Conservation (phyloP, 2,797 vertebrate genomes). For the Vipera ursinii region DNA sequence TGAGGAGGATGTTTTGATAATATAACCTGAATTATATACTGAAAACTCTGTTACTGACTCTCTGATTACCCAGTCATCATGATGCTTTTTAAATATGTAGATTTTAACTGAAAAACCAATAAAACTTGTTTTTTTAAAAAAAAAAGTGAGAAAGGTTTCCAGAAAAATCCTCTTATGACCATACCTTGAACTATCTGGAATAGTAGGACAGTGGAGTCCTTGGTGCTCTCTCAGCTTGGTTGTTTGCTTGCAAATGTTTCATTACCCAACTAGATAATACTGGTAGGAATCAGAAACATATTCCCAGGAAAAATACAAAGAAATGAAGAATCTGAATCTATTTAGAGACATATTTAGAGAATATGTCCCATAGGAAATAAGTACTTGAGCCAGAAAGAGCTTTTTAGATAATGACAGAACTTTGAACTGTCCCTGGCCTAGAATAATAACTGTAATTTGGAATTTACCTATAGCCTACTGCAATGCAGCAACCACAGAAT, state of each 20-base stretch:
- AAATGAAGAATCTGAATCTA: neutral
- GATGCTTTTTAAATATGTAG: no score
- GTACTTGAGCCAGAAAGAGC: neutral
- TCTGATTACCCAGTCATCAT: no score
- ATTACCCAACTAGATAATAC: neutral
- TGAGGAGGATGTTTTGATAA: no score
- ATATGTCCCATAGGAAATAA: neutral
- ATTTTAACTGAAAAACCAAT: no score
- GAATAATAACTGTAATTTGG: neutral
- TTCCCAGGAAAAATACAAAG: neutral
- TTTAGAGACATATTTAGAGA: neutral
- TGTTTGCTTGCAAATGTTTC: neutral
- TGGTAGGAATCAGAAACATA: neutral
- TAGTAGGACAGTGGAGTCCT: neutral
- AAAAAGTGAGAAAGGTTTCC: neutral
- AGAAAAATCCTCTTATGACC: neutral
- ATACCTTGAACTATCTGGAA: neutral
- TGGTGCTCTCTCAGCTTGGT: neutral
- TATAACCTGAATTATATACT: no score
- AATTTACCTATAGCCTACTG: neutral
- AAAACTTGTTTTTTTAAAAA: no score
- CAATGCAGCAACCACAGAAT: neutral
- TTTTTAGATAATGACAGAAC: neutral
- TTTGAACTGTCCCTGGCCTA: neutral
- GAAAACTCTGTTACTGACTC: no score